These are phyloP conservation scores for Megalurothrips usitatus DNA, from an alignment of 2,888 invertebrate species.

Conservation along the genomic window DNA sequence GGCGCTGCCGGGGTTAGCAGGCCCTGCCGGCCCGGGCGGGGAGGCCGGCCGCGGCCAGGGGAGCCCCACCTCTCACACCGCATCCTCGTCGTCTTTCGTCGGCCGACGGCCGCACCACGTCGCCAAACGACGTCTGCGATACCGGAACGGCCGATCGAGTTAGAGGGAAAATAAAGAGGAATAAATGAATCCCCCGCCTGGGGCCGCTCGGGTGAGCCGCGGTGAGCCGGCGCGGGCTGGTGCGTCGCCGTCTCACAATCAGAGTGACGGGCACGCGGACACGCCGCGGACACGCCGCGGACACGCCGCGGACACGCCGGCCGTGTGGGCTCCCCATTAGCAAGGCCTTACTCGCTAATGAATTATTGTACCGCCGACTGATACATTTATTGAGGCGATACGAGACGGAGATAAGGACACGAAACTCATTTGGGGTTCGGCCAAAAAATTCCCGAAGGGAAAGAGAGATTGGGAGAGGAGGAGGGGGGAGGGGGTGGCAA, in stretches of 20 bases:
- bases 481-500: not conserved
- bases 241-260: too few species aligned
- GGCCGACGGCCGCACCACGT: too few species aligned
- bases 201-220: not conserved
- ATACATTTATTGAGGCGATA: not conserved
- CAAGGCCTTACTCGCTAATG: not conserved
- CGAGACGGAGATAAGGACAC: not conserved
- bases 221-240: not conserved
- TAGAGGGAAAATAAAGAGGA: too few species aligned
- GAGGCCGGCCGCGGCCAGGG: too few species aligned
- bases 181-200: too few species aligned
- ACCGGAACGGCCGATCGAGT: too few species aligned
- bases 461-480: not conserved
- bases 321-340: not conserved
- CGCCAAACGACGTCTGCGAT: too few species aligned
- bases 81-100: too few species aligned
- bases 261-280: not conserved
- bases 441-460: not conserved
- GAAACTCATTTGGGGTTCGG: not conserved
- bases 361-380: conserved; percentile 11
- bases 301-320: not conserved
- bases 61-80: not conserved
- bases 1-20: not conserved
- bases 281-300: not conserved
- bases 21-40: too few species aligned